Evolutionary conservation across 2,888 invertebrate genomes (phyloP).

Genomic region (Ceramica pisi): DNA sequence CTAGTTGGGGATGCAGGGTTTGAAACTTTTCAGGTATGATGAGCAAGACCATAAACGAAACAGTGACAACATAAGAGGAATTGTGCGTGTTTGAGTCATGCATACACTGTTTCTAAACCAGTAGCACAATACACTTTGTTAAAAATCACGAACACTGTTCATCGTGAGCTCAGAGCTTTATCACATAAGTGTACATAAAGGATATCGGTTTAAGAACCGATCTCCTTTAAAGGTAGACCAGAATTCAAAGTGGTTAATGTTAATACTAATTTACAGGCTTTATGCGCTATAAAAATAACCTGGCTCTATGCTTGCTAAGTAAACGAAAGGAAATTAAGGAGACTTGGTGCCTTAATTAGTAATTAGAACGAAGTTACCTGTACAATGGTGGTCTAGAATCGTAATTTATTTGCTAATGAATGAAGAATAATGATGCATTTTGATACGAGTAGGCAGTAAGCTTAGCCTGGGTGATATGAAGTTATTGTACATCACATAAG

Average conservation of each 20-base stretch:
- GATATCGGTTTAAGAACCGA: no score
- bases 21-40: no score
- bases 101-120: background rate
- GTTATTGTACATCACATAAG: no score
- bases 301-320: constrained; percentile 2
- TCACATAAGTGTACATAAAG: no score
- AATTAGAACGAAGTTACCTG: constrained; percentile 16
- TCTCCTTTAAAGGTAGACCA: background rate
- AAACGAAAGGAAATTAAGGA: constrained; percentile 7
- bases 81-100: background rate
- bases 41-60: no score
- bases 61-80: no score
- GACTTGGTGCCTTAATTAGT: constrained; percentile 19
- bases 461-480: no score
- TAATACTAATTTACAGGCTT: constrained; percentile 28
- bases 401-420: constrained; percentile 10
- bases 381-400: background rate
- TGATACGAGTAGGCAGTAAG: no score
- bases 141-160: background rate
- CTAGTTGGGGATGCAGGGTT: no score
- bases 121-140: background rate
- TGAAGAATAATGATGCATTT: no score
- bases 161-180: background rate
- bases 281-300: constrained; percentile 27
- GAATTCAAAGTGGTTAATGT: constrained; percentile 20